Percentiles rank a stretch among this genome's conserved stretches.
These are phyloP conservation scores for Diplodus puntazzo DNA, from an alignment of 2,797 vertebrate species.

Conservation along the genomic window DNA sequence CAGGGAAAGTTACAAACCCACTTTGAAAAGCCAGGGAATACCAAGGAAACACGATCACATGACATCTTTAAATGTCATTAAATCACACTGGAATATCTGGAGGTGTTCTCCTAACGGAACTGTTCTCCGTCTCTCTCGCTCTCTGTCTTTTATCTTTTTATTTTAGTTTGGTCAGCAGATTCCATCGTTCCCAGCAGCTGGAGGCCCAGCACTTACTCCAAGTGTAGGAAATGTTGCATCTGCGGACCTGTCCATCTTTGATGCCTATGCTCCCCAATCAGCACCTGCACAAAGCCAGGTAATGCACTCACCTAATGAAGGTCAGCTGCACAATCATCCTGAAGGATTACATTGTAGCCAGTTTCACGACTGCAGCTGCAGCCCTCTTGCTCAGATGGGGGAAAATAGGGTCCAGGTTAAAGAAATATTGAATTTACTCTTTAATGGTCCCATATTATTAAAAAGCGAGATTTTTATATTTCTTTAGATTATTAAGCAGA, in stretches of 20 bases:
- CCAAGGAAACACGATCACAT: slow-evolving; percentile 36
- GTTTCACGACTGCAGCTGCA: no score
- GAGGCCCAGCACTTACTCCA: slow-evolving; percentile 44
- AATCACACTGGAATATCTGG: slow-evolving; percentile 38
- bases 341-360: no score
- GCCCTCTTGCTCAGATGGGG: no score
- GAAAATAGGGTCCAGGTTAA: no score
- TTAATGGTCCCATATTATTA: no score
- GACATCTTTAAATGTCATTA: slow-evolving; percentile 58
- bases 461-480: no score
- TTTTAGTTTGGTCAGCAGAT: slow-evolving; percentile 56
- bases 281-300: slow-evolving; percentile 80
- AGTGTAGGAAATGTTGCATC: slow-evolving; percentile 69
- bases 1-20: not conserved
- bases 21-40: slow-evolving; percentile 27
- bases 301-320: slow-evolving; percentile 3
- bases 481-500: no score
- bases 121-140: slow-evolving; percentile 32
- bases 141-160: not conserved
- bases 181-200: slow-evolving; percentile 49
- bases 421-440: no score
- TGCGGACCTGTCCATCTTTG: slow-evolving; percentile 84
- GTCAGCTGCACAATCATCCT: no score
- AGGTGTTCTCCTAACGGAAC: slow-evolving; percentile 9
- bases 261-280: slow-evolving; percentile 76